Percentiles rank a stretch among this genome's conserved stretches.
These are phyloP conservation scores for Echeneis naucrates DNA, from an alignment of 2,797 vertebrate species.

Conservation along the genomic window DNA sequence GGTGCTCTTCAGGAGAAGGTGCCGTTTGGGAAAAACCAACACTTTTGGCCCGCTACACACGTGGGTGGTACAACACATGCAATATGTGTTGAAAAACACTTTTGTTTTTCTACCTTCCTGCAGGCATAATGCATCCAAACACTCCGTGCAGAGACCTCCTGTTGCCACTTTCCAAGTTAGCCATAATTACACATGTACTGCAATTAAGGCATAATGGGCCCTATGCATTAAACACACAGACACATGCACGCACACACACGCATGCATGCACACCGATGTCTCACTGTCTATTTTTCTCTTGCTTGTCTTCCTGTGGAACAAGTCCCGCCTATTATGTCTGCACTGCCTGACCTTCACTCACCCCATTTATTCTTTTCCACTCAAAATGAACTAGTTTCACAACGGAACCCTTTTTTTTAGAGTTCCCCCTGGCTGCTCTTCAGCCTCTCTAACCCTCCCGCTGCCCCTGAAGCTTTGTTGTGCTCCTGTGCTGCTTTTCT, in stretches of 20 bases:
- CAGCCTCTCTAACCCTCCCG: conserved; percentile 22
- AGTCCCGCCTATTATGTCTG: conserved; percentile 21
- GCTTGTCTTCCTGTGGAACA: conserved; percentile 32
- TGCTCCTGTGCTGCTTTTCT: conserved; percentile 18
- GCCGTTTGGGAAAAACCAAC: conserved; percentile 19
- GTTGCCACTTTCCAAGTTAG: conserved; percentile 40
- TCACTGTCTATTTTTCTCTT: conserved; percentile 16
- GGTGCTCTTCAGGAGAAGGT: conserved; percentile 7
- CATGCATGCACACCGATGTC: conserved; percentile 7
- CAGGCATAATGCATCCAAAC: conserved; percentile 54
- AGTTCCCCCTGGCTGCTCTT: not conserved
- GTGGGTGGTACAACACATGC: conserved; percentile 30
- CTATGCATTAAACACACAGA: conserved; percentile 55
- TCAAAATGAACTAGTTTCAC: conserved; percentile 12
- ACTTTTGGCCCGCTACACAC: conserved; percentile 36
- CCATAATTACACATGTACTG: conserved; percentile 77
- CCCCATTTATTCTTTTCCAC: conserved; percentile 20
- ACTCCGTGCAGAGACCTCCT: conserved; percentile 44
- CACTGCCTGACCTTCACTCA: conserved; percentile 23
- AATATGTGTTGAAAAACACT: conserved; percentile 46
- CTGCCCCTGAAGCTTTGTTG: conserved; percentile 32
- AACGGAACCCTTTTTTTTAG: not conserved
- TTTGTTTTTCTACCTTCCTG: conserved; percentile 50
- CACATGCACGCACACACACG: conserved; percentile 1
- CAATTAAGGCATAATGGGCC: conserved; percentile 78